Percentiles rank a stretch among this genome's conserved stretches.
phyloP scores from a whole-genome alignment of 2,888 invertebrate species.

The Plebejus melissa region DNA sequence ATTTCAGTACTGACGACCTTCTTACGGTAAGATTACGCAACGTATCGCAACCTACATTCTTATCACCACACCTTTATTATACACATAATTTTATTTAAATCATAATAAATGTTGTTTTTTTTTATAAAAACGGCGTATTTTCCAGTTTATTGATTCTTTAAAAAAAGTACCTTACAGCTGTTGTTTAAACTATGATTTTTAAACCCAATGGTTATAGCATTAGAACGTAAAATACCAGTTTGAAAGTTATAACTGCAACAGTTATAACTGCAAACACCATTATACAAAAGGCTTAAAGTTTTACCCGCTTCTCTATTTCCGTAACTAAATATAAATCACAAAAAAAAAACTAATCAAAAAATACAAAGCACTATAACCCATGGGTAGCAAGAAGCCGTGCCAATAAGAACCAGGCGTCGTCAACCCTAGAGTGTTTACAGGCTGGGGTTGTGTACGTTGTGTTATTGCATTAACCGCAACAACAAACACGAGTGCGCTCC shows the following conservation, averaged over 20 bases:
- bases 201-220: too few species aligned
- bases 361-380: neutral
- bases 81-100: neutral
- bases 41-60: neutral
- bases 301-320: too few species aligned
- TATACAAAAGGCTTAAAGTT: too few species aligned
- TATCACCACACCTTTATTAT: neutral
- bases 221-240: too few species aligned
- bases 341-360: too few species aligned
- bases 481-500: constrained; percentile 12
- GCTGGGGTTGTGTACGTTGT: constrained; percentile 4
- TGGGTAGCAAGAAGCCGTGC: neutral
- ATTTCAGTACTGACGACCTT: neutral
- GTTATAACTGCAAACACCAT: too few species aligned
- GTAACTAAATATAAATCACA: too few species aligned
- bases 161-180: too few species aligned
- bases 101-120: neutral
- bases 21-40: neutral
- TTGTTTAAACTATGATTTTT: too few species aligned
- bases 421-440: neutral
- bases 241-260: too few species aligned
- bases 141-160: too few species aligned
- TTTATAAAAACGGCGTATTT: too few species aligned
- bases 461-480: neutral
- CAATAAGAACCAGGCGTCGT: neutral